A percentile compares a stretch with the other conserved stretches of the same genome.
These are phyloP conservation scores for Bombycilla garrulus DNA, from an alignment of 2,113 vertebrate species.

Conservation along the genomic window DNA sequence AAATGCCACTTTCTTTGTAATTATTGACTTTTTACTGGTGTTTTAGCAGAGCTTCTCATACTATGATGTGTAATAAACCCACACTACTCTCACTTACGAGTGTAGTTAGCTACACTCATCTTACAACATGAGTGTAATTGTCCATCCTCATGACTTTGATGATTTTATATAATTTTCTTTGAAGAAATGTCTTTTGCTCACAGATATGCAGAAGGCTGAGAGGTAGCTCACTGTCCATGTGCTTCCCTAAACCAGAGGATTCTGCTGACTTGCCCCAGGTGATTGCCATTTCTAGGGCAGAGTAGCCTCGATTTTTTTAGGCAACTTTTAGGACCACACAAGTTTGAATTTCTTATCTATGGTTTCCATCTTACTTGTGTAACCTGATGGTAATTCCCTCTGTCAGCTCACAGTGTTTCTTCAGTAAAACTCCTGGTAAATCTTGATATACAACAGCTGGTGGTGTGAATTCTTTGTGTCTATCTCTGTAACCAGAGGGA, in stretches of 20 bases:
- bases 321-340: not conserved
- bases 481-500: not conserved
- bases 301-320: not conserved
- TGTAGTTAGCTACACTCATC: not conserved
- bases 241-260: not conserved
- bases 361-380: not conserved
- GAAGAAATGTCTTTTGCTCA: not conserved
- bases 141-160: not conserved
- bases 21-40: not conserved
- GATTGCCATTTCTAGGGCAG: not conserved
- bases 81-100: not conserved
- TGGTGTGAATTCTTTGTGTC: accelerated
- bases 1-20: not conserved
- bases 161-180: not conserved
- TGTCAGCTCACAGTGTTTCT: not conserved
- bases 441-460: not conserved
- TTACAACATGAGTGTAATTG: not conserved
- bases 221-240: not conserved
- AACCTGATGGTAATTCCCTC: not conserved
- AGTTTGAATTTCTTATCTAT: not conserved
- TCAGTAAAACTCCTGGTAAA: not conserved
- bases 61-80: not conserved
- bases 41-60: not conserved
- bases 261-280: not conserved
- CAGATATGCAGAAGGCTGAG: not conserved